Evolutionary conservation across 2,888 invertebrate genomes (phyloP).

Genomic region (Hesperia comma): DNA sequence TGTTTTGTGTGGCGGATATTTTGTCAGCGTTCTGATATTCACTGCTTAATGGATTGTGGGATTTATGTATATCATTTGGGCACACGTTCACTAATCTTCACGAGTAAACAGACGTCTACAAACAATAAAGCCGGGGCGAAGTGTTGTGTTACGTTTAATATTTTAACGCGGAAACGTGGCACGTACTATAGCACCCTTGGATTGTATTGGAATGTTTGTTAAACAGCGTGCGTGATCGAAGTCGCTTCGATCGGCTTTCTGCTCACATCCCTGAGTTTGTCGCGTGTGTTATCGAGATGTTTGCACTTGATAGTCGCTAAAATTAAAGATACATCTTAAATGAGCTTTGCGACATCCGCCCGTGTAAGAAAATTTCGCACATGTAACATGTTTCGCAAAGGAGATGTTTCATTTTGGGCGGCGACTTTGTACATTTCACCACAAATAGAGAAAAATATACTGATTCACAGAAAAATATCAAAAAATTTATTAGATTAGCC

Average conservation of each 20-base stretch:
- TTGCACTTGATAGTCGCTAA: conserved; percentile 25
- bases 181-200: conserved; percentile 49
- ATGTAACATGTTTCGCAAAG: background rate
- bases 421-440: too few species aligned
- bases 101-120: conserved; percentile 45
- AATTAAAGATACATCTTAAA: conserved; percentile 10
- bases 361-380: conserved; percentile 2
- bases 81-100: conserved; percentile 40
- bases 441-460: too few species aligned
- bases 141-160: conserved; percentile 48
- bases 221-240: conserved; percentile 65
- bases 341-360: background rate
- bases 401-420: too few species aligned
- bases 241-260: conserved; percentile 49
- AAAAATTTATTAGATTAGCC: too few species aligned
- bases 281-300: conserved; percentile 28
- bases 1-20: conserved; percentile 14
- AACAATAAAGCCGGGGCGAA: conserved; percentile 38
- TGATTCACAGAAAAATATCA: too few species aligned
- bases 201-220: conserved; percentile 49
- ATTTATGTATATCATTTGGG: conserved; percentile 37
- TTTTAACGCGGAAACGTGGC: conserved; percentile 49
- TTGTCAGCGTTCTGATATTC: conserved; percentile 29
- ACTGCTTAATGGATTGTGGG: conserved; percentile 22
- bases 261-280: conserved; percentile 38